Base-by-base conservation (phyloP, 2,888 invertebrate genomes). In the Pinctada fucata region DNA sequence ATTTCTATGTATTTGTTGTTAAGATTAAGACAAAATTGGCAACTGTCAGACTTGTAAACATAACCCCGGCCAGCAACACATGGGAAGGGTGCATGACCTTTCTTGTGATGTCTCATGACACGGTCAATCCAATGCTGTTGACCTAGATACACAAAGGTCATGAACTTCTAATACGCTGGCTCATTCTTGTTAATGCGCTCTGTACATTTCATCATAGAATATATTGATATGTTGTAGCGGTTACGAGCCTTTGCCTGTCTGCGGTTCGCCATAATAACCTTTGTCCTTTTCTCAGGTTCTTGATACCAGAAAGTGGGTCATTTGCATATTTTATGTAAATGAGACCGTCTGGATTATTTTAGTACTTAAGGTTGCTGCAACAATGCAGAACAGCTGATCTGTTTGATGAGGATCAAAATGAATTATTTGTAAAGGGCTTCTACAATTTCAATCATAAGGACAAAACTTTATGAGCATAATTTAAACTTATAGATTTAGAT, bases 301-400 rank as follows among this genome's bases (percentile, higher is more conserved):
- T 84, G 80, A 79, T 75, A 79, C 76, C 78, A 79, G 78, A 84
- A 86, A 85, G 76, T 90, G 83, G 89, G 90, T 90, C 87, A 86
- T 50, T 71, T 85, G 90, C 86, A 90, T 90, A 89, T 81, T 88
- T 90, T 90, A 90, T 90, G 90, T 85, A 88, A 88, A 90, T 89
- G 70, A 85, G 80, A 45, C 64, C 75, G 76, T 79, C 79, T 81
- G 80, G 80, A 45, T 58, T 58, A 58, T 10, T 10, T 58, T 58
- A 58, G 31, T 31, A 31, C 31, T 1, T 31, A 31, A 31, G 31
- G 31, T 31, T 31, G 31, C 31, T 31, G 31, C 31, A 31, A 31
- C 31, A 31, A 31, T 31, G 31, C 31, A 31, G 31, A 31, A 31
- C 31, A 31, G 31, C 31, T 31, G 31, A 31, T 31, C 31, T 31